Base-by-base conservation (phyloP, 2,797 vertebrate species). In the Chloroceryle inda region DNA sequence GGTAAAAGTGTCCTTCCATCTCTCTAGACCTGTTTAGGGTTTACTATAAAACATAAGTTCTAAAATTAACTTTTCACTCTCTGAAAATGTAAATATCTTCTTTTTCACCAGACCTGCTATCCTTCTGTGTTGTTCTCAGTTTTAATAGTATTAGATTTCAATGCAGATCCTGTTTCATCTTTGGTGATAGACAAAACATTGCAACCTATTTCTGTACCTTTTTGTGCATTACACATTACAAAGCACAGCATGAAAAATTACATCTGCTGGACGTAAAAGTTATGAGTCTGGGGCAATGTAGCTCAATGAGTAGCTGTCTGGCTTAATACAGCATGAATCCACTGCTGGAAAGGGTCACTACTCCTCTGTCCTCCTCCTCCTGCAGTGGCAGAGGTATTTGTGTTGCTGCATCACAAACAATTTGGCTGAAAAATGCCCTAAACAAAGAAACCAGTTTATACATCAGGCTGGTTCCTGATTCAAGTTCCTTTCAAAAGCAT, bases 81-180 rank as follows among this genome's bases (percentile, higher is more conserved):
- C 44, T 47, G 49, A 74, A 85, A 84, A 87, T 19, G 17, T 12
- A 76, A 81, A 5, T 62, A 56, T 3, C 29, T 38, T 29, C 22
- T 42, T 89, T 78, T 26, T 74, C 78, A 88, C 74, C 18, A 79
- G 27, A 88, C 3, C n/a, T 50, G 15, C 24, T 64, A 63, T 49
- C 12, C 16, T 82, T 11, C 47, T 42, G 40, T 0, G 0, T 18
- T 14, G 4, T 23, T 81, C 35, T 73, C 52, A 37, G 5, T 18
- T 80, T 71, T 53, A 83, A 56, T 17, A 20, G 6, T 14, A 71
- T 18, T 29, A 44, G 5, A 88, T 53, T 77, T 85, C 33, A 61
- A 19, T n/a, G 55, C 64, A 55, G 50, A 71, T 44, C 61, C 21
- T 23, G 72, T 81, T 69, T 29, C 38, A 69, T 44, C 13, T 92